Evolutionary conservation across 2,888 invertebrate genomes (phyloP).

Genomic region (Cryptosula pallasiana): DNA sequence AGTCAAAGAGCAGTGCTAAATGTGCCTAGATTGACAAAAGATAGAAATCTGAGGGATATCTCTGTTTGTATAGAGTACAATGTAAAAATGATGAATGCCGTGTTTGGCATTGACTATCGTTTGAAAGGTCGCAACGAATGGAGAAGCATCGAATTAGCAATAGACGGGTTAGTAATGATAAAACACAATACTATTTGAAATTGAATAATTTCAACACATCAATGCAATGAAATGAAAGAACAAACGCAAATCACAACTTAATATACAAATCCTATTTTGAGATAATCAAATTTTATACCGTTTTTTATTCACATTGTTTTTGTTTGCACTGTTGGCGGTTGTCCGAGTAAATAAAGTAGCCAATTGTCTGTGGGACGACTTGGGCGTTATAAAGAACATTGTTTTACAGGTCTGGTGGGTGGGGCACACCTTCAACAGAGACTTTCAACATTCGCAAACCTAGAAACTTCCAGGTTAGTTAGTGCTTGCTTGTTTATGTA

Average conservation of each 20-base stretch:
- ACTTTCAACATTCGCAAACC: background rate
- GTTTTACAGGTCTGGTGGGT: background rate
- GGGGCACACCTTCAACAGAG: background rate
- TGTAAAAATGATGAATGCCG: background rate
- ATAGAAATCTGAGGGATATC: background rate
- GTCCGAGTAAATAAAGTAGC: too few species aligned
- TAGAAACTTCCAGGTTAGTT: background rate
- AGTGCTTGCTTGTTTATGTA: too few species aligned
- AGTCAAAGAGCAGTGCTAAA: background rate
- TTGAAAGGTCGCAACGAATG: background rate
- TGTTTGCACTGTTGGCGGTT: too few species aligned
- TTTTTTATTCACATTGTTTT: too few species aligned
- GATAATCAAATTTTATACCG: too few species aligned
- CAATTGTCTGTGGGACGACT: too few species aligned
- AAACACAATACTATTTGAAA: too few species aligned
- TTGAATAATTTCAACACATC: too few species aligned
- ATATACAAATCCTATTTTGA: too few species aligned
- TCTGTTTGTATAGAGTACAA: background rate
- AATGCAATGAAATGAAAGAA: too few species aligned
- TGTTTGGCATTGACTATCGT: background rate
- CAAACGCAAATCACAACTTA: too few species aligned
- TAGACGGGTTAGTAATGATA: background rate
- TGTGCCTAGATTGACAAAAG: background rate
- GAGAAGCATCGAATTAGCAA: background rate
- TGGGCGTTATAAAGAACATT: too few species aligned